Evolutionary conservation across 2,113 vertebrate species (phyloP).

Genomic region (Dermatemys mawii): DNA sequence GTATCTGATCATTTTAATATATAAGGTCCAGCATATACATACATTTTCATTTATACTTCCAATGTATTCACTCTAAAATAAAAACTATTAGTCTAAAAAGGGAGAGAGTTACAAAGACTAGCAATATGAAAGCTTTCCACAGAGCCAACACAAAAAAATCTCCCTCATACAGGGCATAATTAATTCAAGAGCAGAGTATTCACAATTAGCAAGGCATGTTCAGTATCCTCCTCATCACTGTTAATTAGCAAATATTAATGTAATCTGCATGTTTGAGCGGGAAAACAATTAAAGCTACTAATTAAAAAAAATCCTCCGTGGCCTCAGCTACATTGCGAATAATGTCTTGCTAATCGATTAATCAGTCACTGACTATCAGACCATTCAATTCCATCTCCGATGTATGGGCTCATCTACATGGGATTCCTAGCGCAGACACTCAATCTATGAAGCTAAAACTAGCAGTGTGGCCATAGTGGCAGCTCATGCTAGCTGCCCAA

Average conservation of each 20-base stretch:
- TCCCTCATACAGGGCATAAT: neutral
- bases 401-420: neutral
- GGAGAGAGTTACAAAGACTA: neutral
- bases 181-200: conserved; percentile 15
- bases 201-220: conserved; percentile 30
- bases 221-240: conserved; percentile 39
- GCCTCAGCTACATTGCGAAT: conserved; percentile 48
- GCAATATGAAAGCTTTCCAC: neutral
- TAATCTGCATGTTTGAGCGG: conserved; percentile 37
- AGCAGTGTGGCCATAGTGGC: neutral
- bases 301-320: conserved; percentile 28
- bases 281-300: conserved; percentile 40
- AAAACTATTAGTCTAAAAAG: neutral
- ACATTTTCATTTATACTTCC: neutral
- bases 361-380: conserved; percentile 25
- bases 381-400: conserved; percentile 21
- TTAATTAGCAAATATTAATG: conserved; percentile 61
- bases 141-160: neutral
- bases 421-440: neutral
- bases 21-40: neutral
- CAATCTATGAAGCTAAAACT: neutral
- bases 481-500: neutral
- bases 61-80: neutral
- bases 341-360: neutral
- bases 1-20: neutral